phyloP scores from a whole-genome alignment of 2,888 invertebrate genomes.

The Autographa pulchrina region DNA sequence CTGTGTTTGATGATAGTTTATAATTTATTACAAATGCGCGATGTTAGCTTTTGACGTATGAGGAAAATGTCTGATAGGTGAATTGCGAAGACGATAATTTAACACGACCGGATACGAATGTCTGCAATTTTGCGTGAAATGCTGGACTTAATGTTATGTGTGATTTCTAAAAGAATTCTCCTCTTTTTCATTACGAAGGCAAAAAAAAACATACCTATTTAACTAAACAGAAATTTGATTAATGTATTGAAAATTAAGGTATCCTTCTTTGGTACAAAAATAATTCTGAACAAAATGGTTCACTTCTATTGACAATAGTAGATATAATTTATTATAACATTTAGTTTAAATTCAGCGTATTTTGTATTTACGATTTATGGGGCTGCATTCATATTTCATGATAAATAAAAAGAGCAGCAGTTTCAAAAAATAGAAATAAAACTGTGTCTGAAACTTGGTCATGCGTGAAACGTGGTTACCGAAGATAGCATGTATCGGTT shows the following conservation, averaged over 20 bases:
- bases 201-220: too few relatives aligned
- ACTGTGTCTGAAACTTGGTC: not conserved
- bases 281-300: not conserved
- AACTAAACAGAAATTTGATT: too few relatives aligned
- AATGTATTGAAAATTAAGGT: too few relatives aligned
- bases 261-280: too few relatives aligned
- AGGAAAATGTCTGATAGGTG: not conserved
- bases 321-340: not conserved
- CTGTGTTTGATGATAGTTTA: conserved; percentile 22
- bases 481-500: too few relatives aligned
- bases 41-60: not conserved
- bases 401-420: not conserved
- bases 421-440: not conserved
- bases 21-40: not conserved
- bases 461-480: not conserved
- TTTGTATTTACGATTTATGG: not conserved
- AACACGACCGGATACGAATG: not conserved
- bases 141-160: not conserved
- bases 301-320: not conserved
- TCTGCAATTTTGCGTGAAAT: not conserved
- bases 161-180: too few relatives aligned
- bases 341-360: not conserved
- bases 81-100: not conserved
- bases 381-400: conserved; percentile 3
- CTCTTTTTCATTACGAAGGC: too few relatives aligned